Evolutionary conservation across 35 echinoderm and acorn worm species (phyloP).

Genomic region (Lytechinus pictus): DNA sequence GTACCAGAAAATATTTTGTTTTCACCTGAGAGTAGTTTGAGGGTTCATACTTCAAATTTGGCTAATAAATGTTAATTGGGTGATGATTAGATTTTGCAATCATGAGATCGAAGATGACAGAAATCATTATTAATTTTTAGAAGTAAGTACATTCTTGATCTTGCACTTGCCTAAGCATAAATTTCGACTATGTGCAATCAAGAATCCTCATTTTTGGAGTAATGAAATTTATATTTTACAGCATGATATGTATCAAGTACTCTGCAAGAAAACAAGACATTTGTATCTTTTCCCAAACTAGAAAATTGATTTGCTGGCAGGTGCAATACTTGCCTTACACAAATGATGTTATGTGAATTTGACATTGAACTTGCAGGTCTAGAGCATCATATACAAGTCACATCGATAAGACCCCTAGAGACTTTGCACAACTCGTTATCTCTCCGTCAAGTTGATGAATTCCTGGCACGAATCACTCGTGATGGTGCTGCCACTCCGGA

Average conservation of each 20-base stretch:
- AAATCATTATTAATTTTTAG: no score
- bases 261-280: no score
- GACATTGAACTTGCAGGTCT: constrained; percentile 60
- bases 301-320: neutral
- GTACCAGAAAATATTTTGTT: no score
- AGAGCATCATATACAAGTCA: constrained; percentile 86
- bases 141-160: no score
- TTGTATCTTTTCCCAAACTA: neutral
- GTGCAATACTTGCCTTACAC: neutral
- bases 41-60: neutral
- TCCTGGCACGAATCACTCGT: constrained; percentile 77
- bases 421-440: constrained; percentile 95
- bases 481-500: constrained; percentile 61
- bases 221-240: no score
- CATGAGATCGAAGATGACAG: no score
- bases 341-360: no score
- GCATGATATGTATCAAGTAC: no score
- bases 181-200: no score
- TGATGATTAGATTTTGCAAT: neutral
- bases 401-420: constrained; percentile 89
- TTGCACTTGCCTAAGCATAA: no score
- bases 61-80: neutral
- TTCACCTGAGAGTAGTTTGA: no score
- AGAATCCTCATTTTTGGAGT: no score
- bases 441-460: constrained; percentile 89